Conservation (phyloP, 64 coral and sea anemone genomes). For the Pocillopora verrucosa region DNA sequence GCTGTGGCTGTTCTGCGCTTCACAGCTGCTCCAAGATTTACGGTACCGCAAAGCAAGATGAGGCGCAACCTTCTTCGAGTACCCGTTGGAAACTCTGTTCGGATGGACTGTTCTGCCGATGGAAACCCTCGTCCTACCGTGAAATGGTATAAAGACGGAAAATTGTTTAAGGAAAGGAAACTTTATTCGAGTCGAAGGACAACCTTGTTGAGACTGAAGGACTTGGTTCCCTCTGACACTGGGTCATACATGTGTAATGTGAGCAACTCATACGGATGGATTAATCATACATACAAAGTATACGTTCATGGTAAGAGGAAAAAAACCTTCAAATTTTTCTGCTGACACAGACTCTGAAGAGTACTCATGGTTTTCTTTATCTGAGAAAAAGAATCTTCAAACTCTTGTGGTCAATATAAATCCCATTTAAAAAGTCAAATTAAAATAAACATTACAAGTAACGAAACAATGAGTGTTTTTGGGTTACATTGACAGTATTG, state of each 20-base stretch:
- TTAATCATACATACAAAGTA: conserved; percentile 72
- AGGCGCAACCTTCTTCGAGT: conserved; percentile 45
- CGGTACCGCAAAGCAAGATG: conserved; percentile 9
- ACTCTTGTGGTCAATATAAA: no score
- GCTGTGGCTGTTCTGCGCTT: background rate
- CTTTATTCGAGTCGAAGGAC: background rate
- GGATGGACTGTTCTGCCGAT: conserved; percentile 74
- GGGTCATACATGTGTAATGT: conserved; percentile 84
- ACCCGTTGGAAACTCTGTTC: conserved; percentile 69
- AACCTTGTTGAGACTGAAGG: conserved; percentile 44
- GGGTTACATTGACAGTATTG: no score
- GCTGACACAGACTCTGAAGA: background rate
- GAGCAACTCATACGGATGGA: conserved; percentile 72
- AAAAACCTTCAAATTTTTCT: no score
- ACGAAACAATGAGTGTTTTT: no score
- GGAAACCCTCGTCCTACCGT: conserved; percentile 62
- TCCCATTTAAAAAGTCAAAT: no score
- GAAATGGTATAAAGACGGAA: conserved; percentile 66
- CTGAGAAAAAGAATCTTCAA: no score
- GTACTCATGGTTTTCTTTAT: no score
- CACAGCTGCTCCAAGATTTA: conserved; percentile 57
- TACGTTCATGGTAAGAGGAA: conserved; percentile 62
- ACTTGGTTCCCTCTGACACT: conserved; percentile 49
- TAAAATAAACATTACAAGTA: no score
- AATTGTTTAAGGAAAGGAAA: conserved; percentile 28